phyloP scores from a whole-genome alignment of 2,113 vertebrate species.

The Ploceus nigricollis region DNA sequence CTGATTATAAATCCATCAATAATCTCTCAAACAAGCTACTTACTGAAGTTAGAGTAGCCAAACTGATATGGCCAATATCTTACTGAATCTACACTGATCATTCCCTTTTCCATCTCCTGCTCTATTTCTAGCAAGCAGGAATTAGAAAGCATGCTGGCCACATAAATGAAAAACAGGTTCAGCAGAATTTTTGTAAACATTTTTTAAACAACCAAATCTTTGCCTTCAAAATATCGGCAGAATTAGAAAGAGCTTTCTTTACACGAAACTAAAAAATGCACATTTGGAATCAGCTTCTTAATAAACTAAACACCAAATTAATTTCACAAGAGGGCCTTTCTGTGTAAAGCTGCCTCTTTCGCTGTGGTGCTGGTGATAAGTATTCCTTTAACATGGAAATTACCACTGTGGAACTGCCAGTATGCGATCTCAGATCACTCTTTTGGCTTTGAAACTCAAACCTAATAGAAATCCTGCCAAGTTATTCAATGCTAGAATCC shows the following conservation, averaged over 20 bases:
- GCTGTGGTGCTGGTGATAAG: conserved; percentile 70
- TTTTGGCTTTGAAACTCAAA: conserved; percentile 75
- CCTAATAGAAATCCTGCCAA: conserved; percentile 73
- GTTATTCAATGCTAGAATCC: conserved; percentile 66
- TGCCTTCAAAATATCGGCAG: neutral
- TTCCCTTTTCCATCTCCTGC: neutral
- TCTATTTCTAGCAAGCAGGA: neutral
- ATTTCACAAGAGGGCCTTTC: conserved; percentile 72
- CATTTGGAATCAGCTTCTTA: conserved; percentile 59
- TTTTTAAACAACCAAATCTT: neutral
- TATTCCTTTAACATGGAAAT: conserved; percentile 75
- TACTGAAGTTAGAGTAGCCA: neutral
- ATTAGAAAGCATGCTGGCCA: neutral
- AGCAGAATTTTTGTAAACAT: neutral
- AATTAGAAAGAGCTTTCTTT: conserved; percentile 10
- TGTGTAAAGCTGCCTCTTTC: conserved; percentile 69
- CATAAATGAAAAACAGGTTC: neutral
- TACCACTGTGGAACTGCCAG: conserved; percentile 73
- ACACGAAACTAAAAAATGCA: neutral
- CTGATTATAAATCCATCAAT: neutral
- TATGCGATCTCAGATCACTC: conserved; percentile 73
- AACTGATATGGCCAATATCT: neutral
- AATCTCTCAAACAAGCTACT: neutral
- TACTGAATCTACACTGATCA: neutral
- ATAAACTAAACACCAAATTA: conserved; percentile 72